Base-by-base conservation (phyloP, 2,888 invertebrate species). In the Heliconius aoede region DNA sequence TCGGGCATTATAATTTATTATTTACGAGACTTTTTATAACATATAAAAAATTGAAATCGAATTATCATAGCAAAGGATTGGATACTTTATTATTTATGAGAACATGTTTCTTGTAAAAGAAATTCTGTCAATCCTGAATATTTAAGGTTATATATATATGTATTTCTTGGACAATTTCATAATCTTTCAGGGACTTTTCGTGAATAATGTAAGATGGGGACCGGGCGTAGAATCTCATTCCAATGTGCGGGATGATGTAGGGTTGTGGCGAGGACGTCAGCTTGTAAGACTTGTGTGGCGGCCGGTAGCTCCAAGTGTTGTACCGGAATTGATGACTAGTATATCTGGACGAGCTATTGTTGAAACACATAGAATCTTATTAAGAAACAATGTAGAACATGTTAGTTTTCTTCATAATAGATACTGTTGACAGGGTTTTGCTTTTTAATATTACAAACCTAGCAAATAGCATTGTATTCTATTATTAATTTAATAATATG, bases 171-270 rank as follows among this genome's bases (percentile, higher is more conserved):
- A 18, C 11, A 60, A 15, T 60, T 24, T 72, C 26, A 40, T 60
- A 60, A 26, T 62, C 28, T 73, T 72, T 60, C 55, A 95, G 92
- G 95, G 95, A 30, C 80, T 96, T 21, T 95, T 91, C 83, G 88
- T 92, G 81, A 85, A 88, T n/a, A 94, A 95, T 82, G 76, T 86
- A 15, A 92, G 95, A 28, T 95, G 93, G 88, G 96, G 96, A 55
- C 95, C 96, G 1, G 96, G 96, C 0, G 85, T 95, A 15, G 89
- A 93, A 65, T 90, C 92, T 0, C 86, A 94, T 76, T 79, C 90
- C 0, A 84, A 90, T 80, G 88, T 91, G 1, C 85, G 81, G 9
- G 95, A 95, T 81, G 93, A 95, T 82, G 95, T 95, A 1, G 96
- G 96, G 0, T 82, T 95, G 18, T 96, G 96, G 96, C 83, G 90